phyloP scores from a whole-genome alignment of 1,140 invertebrate species.

The Brachionus rubens region DNA sequence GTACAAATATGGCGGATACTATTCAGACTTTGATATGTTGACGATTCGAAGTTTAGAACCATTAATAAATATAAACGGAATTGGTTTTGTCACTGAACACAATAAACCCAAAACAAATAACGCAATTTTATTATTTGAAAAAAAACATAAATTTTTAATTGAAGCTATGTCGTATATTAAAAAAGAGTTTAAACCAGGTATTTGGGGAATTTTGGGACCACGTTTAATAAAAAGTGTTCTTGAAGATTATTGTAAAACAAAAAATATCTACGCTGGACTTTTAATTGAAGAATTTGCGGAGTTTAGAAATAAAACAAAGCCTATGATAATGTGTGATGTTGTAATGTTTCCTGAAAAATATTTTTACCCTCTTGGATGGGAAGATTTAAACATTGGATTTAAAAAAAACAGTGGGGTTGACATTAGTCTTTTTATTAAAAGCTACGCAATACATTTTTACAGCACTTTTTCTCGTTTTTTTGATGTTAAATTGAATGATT shows the following conservation, averaged over 20 bases:
- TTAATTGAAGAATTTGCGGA: background rate
- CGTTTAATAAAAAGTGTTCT: background rate
- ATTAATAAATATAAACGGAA: background rate
- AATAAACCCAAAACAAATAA: background rate
- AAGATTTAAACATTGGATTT: background rate
- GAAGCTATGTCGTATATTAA: background rate
- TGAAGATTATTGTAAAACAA: background rate
- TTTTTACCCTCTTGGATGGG: conserved; percentile 23
- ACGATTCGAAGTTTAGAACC: background rate
- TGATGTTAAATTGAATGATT: background rate
- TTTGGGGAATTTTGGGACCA: conserved; percentile 3
- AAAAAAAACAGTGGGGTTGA: background rate
- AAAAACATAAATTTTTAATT: background rate
- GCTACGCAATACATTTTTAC: conserved; percentile 22
- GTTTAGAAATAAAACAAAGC: too few relatives aligned
- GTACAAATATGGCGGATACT: conserved; percentile 21
- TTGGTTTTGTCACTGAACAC: background rate
- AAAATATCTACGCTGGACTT: conserved; percentile 3
- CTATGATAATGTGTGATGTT: background rate
- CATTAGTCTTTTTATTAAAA: background rate
- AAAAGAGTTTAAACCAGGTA: background rate
- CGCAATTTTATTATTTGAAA: conserved; percentile 2
- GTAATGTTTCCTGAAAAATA: conserved; percentile 12
- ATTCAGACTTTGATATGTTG: conserved; percentile 17
- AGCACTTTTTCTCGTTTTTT: background rate